Evolutionary conservation across 2,113 vertebrate genomes (phyloP), one percentile per base, ranked within the genome.

Genomic region (Amia ocellicauda): DNA sequence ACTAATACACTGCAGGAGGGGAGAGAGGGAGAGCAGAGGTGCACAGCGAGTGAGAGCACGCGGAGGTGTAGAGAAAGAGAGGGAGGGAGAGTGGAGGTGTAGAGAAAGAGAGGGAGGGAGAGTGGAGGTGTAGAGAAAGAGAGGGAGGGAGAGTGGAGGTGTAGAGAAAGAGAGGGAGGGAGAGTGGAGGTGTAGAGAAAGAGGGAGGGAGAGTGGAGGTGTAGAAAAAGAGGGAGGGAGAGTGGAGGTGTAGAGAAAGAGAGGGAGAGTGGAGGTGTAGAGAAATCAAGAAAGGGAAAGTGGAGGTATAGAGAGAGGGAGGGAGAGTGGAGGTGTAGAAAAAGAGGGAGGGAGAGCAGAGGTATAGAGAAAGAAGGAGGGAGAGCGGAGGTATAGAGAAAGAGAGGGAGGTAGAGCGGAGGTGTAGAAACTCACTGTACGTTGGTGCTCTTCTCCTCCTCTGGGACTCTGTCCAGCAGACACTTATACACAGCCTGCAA

Each of bases 401-500:
- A 36, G 9, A 16, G n/a, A 56, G n/a, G 3, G 28, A 36, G 26
- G 27, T 19, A 11, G 22, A 52, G 11, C 22, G 31, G 1, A 47
- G 43, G n/a, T 1, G 20, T 43, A 24, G 58, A 23, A 20, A 94
- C 94, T 92, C 71, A 96, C 93, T 95, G 93, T 61, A 91, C 79
- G 4, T 85, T 94, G 0, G 87, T 92, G 24, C 94, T 92, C 74
- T 94, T 96, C 78, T 95, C 84, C 47, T 93, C 90, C 19, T 94
- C 93, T 29, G 93, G 91, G 42, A 96, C 92, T 81, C 93, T 85
- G 79, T 96, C 94, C 36, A 96, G 78, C 14, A 96, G 85, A 67
- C 93, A 95, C 79, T 90, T 95, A 79, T 93, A 96, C 10, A 96
- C 92, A 16, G 94, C 93, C 92, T 94, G 69, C 4, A 59, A 22